These are phyloP conservation scores for Zalophus californianus DNA, from an alignment of 2,797 vertebrate genomes.

Conservation along the genomic window DNA sequence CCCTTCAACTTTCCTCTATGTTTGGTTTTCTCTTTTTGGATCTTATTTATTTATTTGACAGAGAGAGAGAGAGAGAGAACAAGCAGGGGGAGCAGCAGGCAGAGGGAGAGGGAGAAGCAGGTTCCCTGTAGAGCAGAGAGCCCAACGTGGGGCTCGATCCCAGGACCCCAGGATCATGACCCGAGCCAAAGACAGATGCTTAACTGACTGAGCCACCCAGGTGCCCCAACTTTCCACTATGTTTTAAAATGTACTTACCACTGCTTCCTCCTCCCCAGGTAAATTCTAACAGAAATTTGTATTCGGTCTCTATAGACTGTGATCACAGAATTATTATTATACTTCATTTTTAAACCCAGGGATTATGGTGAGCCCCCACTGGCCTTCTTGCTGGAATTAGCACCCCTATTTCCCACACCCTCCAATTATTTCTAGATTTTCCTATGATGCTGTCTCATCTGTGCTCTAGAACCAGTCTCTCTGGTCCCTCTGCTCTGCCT, in stretches of 20 bases:
- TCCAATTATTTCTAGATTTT: constrained; percentile 14
- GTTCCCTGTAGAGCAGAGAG: too few relatives aligned
- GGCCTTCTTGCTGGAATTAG: not conserved
- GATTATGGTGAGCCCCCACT: not conserved
- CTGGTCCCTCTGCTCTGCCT: not conserved
- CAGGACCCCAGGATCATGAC: too few relatives aligned
- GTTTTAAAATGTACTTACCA: not conserved
- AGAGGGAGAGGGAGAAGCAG: too few relatives aligned
- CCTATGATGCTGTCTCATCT: not conserved
- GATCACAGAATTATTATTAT: not conserved
- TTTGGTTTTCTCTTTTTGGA: not conserved
- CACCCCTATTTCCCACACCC: not conserved
- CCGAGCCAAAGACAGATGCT: too few relatives aligned
- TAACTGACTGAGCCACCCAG: too few relatives aligned
- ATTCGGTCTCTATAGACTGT: not conserved
- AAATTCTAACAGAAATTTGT: not conserved
- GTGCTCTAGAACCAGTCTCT: not conserved
- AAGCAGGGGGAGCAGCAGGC: too few relatives aligned
- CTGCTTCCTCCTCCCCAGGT: not conserved
- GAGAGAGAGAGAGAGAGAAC: too few relatives aligned
- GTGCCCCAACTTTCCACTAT: not conserved
- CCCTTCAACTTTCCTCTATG: not conserved
- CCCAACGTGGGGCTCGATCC: too few relatives aligned
- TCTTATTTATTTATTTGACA: too few relatives aligned
- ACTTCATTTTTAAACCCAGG: not conserved